Base-by-base conservation (phyloP, 2,113 vertebrate species). In the Pollachius pollachius region DNA sequence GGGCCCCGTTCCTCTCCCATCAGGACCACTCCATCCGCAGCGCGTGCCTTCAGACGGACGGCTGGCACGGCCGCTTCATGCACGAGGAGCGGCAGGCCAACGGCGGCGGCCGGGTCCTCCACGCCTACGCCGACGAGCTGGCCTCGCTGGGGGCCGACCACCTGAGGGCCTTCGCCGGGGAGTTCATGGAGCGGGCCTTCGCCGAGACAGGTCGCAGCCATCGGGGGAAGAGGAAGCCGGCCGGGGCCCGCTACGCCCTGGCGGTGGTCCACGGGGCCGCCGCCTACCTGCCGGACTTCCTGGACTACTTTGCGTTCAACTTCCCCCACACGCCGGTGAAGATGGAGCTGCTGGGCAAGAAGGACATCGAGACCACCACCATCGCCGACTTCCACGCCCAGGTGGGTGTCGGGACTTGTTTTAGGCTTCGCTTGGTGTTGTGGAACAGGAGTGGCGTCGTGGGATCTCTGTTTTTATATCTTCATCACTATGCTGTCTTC, bases 241-340 rank as follows among this genome's bases (percentile, higher is more conserved):
- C 94, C 52, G 95, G 96, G 17, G 94, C 96, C 27, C 91, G 92
- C 52, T 98, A 98, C 58, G 96, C 97, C 30, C 89, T 99, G 84
- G 93, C 96, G 4, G 95, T 99, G 90, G 95, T 99, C 67, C 97
- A 99, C 1, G 92, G 95, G 11, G 95, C 96, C 3, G 97, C 97
- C 74, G 91, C 95, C 48, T 99, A 96, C 83, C 92, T 99, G 67
- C 97, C 97, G 12, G 97, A 99, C 90, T 99, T 99, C 89, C 90
- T 99, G 90, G 96, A 98, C 88, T 99, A 99, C 83, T 99, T 99
- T 89, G 96, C 97, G 89, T 99, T 98, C 85, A 99, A 97, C 89
- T 99, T 99, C 69, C 97, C 97, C 77, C 96, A 94, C 93, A 99
- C 97, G 62, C 96, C 95, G 5, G 97, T 99, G 81, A 99, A 99